These are phyloP conservation scores for Sycon ciliatum DNA, from an alignment of 37 sponge, comb jelly and placozoan species.

Conservation along the genomic window DNA sequence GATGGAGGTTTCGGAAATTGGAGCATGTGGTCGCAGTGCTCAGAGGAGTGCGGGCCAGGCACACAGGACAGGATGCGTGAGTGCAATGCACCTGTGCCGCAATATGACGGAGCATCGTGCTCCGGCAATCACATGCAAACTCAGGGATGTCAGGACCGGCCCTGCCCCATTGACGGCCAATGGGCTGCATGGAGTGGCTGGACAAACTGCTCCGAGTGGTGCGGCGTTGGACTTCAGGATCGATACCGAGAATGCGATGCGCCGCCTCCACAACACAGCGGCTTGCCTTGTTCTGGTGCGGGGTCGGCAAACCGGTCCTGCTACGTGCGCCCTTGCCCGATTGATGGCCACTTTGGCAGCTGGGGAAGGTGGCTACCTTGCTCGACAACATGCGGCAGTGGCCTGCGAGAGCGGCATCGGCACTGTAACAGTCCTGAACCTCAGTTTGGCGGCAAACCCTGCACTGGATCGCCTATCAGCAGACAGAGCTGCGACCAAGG, in stretches of 20 bases:
- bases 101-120: conserved; percentile 1
- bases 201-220: conserved; percentile 25
- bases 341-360: no score
- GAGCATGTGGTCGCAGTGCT: conserved; percentile 12
- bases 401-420: no score
- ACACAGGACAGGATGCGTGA: neutral
- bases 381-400: no score
- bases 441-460: conserved; percentile 21
- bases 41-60: conserved; percentile 5
- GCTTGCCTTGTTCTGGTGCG: no score
- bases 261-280: conserved; percentile 3
- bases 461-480: conserved; percentile 12
- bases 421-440: no score
- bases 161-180: conserved; percentile 27
- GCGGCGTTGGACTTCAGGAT: conserved; percentile 33
- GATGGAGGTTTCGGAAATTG: conserved; percentile 16
- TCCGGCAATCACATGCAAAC: neutral
- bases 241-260: conserved; percentile 24
- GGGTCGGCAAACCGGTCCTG: no score
- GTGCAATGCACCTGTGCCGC: conserved; percentile 11
- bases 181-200: conserved; percentile 38
- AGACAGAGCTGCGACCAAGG: conserved; percentile 18
- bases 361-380: no score
- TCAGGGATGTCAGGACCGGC: no score
- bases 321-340: no score